Conservation (phyloP, 2,113 vertebrate genomes). For the Dasyprocta punctata region DNA sequence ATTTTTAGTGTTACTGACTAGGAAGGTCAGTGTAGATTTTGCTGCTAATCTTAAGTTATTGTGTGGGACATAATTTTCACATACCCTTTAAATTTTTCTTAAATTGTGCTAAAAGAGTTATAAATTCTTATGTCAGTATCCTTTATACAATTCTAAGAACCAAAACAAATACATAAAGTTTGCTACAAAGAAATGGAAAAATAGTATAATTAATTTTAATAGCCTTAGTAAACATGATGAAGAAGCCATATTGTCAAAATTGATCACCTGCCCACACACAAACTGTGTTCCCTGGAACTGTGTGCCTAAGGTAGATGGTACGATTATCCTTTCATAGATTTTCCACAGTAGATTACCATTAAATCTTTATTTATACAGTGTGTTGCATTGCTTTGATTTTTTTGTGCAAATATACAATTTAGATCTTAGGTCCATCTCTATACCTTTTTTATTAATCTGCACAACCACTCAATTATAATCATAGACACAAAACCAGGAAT, state of each 20-base stretch:
- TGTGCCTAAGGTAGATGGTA: not conserved
- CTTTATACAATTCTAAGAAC: not conserved
- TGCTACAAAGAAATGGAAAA: not conserved
- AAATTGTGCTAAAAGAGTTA: not conserved
- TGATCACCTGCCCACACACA: not conserved
- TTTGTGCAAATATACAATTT: not conserved
- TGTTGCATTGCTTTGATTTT: not conserved
- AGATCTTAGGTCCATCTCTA: not conserved
- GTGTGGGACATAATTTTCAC: not conserved
- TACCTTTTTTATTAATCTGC: not conserved
- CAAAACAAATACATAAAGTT: slow-evolving; percentile 10
- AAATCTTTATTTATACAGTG: not conserved
- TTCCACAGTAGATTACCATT: not conserved
- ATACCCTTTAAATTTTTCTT: not conserved
- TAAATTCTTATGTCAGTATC: not conserved
- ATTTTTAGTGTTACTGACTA: not conserved
- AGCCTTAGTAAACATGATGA: not conserved
- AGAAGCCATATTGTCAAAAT: not conserved
- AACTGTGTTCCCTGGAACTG: not conserved
- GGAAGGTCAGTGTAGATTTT: not conserved
- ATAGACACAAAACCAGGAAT: not conserved
- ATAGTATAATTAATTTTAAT: not conserved
- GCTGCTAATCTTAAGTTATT: not conserved
- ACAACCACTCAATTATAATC: not conserved
- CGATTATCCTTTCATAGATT: not conserved